Base-by-base conservation (phyloP, 2,797 vertebrate genomes). In the Erethizon dorsatum region DNA sequence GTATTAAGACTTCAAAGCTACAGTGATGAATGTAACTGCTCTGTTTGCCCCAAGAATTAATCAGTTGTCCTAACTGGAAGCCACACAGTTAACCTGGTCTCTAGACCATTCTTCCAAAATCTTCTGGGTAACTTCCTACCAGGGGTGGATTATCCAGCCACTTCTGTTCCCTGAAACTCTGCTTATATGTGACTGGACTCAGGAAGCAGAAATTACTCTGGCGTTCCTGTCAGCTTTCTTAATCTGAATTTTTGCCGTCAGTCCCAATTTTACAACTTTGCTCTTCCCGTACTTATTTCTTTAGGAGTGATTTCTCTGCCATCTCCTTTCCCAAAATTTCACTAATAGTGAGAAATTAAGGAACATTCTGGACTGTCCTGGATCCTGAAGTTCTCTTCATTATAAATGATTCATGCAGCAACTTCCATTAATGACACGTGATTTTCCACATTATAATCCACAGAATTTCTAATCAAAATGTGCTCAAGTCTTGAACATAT, bases 401-500 rank as follows among this genome's bases (percentile, higher is more conserved):
- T 57, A 1, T 83, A 93, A 95, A 93, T 20, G 79, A 17, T 52
- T 12, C 2, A 28, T 84, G 17, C 13, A 90, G 50, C 54, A 85
- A 67, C 14, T 31, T 54, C 17, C 22, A 67, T 12, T 77, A 75
- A 73, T 50, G 31, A 20, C 50, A 47, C 8, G 9, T n/a, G 37
- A 75, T 79, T 84, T 80, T 90, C 92, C 52, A 88, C 26, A 37
- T 22, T 47, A 15, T 5, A 11, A 13, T 82, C 57, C 54, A 79
- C 0, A 41, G 61, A n/a, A 24, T 6, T 22, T 71, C 45, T 5
- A 8, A 84, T 12, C 33, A 77, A 90, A 96, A 90, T 4, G 82
- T 15, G 37, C 15, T 96, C 65, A 65, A 59, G 13, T 92, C 50
- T 79, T 90, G 73, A 54, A 92, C 37, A 41, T 7, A 59, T 33